Evolutionary conservation across 1,140 invertebrate genomes (phyloP).

Genomic region (Cydia strobilella): DNA sequence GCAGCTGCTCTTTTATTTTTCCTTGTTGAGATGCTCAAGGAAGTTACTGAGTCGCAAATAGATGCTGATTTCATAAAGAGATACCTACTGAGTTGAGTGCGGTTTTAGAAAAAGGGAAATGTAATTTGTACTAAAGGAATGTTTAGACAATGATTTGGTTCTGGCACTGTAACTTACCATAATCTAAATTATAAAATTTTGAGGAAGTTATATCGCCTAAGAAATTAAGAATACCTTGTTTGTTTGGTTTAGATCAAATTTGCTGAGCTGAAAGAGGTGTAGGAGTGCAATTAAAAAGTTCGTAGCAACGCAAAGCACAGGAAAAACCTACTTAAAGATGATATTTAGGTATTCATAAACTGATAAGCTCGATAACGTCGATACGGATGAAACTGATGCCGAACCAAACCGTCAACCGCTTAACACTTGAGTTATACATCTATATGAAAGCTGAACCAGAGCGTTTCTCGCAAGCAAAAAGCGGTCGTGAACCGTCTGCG

Average conservation of each 20-base stretch:
- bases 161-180: no score
- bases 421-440: slow-evolving; percentile 34
- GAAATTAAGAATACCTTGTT: no score
- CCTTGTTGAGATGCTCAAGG: slow-evolving; percentile 50
- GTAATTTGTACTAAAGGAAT: neutral
- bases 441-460: slow-evolving; percentile 48
- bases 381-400: neutral
- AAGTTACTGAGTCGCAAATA: slow-evolving; percentile 53
- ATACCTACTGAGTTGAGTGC: neutral
- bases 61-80: slow-evolving; percentile 39
- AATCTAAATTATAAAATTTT: no score
- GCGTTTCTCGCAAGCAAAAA: slow-evolving; percentile 46
- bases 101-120: slow-evolving; percentile 2
- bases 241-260: no score
- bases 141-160: neutral
- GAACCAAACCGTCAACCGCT: slow-evolving; percentile 12
- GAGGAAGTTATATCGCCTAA: neutral
- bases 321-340: no score
- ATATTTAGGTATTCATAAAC: neutral
- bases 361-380: neutral
- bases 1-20: slow-evolving; percentile 76
- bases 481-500: slow-evolving; percentile 43
- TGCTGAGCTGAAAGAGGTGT: no score
- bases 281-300: no score
- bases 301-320: no score